These are phyloP conservation scores for Ancistrus triradiatus DNA, from an alignment of 2,113 vertebrate genomes.

Conservation along the genomic window DNA sequence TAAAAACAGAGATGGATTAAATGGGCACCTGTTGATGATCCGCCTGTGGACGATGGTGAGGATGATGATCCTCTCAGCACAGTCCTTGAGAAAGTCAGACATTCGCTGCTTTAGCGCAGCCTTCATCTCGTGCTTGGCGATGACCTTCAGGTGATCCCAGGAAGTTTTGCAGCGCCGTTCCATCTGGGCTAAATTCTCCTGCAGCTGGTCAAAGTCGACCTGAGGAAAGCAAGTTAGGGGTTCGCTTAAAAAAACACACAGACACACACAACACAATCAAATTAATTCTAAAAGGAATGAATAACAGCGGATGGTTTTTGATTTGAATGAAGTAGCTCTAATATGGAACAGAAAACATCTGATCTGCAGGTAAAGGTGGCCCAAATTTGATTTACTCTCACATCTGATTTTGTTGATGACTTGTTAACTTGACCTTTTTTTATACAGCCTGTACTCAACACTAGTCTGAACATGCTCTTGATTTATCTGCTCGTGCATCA, in stretches of 20 bases:
- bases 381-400: too few species aligned
- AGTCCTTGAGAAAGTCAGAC: conserved; percentile 96
- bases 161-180: conserved; percentile 95
- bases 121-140: conserved; percentile 96
- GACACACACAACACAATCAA: background rate
- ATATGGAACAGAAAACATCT: too few species aligned
- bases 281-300: background rate
- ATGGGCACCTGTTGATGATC: conserved; percentile 88
- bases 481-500: too few species aligned
- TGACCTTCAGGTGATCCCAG: conserved; percentile 97
- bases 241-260: too few species aligned
- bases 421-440: too few species aligned
- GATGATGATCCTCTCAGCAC: conserved; percentile 94
- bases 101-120: conserved; percentile 89
- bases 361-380: too few species aligned
- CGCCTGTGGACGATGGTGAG: conserved; percentile 92
- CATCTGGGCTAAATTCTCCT: conserved; percentile 93
- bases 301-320: too few species aligned
- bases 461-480: too few species aligned
- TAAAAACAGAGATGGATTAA: background rate
- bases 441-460: too few species aligned
- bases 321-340: too few species aligned
- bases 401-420: too few species aligned
- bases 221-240: conserved; percentile 45
- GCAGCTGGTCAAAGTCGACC: conserved; percentile 98